Evolutionary conservation across 1,140 invertebrate genomes (phyloP).

Genomic region (Rhagoletis zephyria): DNA sequence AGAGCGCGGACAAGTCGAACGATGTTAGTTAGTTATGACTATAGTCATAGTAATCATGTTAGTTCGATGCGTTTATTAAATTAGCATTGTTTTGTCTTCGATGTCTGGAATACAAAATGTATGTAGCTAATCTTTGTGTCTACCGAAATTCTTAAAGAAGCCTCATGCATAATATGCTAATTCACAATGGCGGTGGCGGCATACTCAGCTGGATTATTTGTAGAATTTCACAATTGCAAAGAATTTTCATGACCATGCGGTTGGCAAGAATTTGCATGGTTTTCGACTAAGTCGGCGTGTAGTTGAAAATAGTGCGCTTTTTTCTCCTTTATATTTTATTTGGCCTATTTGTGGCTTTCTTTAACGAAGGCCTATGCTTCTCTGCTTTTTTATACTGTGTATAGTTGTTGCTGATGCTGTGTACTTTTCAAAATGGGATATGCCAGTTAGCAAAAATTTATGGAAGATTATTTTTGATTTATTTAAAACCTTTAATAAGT

Average conservation of each 20-base stretch:
- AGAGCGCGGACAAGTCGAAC: too few relatives aligned
- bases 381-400: too few relatives aligned
- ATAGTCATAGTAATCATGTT: not conserved
- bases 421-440: too few relatives aligned
- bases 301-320: too few relatives aligned
- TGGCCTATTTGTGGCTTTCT: too few relatives aligned
- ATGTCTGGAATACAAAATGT: not conserved
- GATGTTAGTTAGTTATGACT: not conserved
- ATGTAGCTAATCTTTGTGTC: not conserved
- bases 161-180: not conserved
- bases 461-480: too few relatives aligned
- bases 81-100: not conserved
- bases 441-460: too few relatives aligned
- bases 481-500: too few relatives aligned
- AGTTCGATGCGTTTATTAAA: not conserved
- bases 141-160: not conserved
- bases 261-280: not conserved
- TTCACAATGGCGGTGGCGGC: not conserved
- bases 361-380: too few relatives aligned
- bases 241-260: not conserved
- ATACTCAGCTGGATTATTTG: not conserved
- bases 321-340: too few relatives aligned
- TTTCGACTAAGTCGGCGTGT: not conserved
- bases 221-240: conserved; percentile 17
- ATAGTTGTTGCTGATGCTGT: too few relatives aligned